Evolutionary conservation across 2,888 invertebrate genomes (phyloP).

Genomic region (Eupithecia subfuscata): DNA sequence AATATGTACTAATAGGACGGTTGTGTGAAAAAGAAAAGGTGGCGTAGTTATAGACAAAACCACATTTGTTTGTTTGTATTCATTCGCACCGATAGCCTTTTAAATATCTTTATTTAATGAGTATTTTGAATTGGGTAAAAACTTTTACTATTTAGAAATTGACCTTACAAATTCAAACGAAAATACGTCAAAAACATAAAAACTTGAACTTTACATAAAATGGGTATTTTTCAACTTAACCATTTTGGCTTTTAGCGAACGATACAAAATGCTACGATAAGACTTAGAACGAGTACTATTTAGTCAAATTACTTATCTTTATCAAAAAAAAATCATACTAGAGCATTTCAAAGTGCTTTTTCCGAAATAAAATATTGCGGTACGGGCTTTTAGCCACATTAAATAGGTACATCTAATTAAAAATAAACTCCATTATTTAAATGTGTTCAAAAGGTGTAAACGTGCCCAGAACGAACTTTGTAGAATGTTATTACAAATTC

Average conservation of each 20-base stretch:
- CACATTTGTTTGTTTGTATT: background rate
- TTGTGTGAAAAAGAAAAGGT: conserved; percentile 11
- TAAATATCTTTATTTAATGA: conserved; percentile 7
- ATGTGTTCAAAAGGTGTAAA: conserved; percentile 38
- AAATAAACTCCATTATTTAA: conserved; percentile 25
- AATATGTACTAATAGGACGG: conserved; percentile 11
- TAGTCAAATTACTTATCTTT: background rate
- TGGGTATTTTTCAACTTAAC: background rate
- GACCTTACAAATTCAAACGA: background rate
- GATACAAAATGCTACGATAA: background rate
- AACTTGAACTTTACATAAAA: background rate
- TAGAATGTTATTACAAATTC: conserved; percentile 31
- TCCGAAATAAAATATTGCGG: background rate
- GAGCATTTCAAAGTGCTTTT: background rate
- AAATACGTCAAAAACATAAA: background rate
- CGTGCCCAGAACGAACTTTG: conserved; percentile 26
- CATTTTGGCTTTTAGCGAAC: background rate
- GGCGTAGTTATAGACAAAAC: background rate
- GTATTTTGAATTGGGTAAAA: background rate
- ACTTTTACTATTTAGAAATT: background rate
- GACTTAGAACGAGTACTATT: too few relatives aligned
- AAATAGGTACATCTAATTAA: conserved; percentile 3
- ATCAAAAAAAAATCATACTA: background rate
- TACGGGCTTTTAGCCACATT: background rate
- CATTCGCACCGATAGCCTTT: conserved; percentile 1